Evolutionary conservation across 2,888 invertebrate species (phyloP).

Genomic region (Branchellion lobata): DNA sequence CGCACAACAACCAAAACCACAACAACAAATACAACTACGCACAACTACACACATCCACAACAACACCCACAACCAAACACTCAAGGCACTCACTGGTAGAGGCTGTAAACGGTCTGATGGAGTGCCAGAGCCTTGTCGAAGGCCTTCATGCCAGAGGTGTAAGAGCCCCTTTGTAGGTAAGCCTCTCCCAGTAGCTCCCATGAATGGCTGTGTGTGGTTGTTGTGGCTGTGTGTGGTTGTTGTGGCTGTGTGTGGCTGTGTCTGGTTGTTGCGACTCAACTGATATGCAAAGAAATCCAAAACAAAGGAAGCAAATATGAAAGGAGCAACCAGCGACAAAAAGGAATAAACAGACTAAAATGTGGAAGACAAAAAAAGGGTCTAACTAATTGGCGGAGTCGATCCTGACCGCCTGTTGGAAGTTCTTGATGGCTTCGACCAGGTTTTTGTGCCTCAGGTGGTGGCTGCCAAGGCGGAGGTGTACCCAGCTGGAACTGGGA

Average conservation of each 20-base stretch:
- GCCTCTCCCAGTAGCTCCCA: conserved; percentile 90
- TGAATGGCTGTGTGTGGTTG: conserved; percentile 66
- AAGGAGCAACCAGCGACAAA: background rate
- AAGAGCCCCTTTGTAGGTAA: conserved; percentile 83
- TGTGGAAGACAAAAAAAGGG: no score
- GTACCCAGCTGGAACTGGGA: conserved; percentile 70
- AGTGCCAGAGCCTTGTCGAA: conserved; percentile 73
- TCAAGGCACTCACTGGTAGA: conserved; percentile 58
- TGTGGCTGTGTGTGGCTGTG: no score
- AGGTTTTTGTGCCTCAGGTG: conserved; percentile 74
- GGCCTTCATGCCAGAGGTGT: conserved; percentile 81
- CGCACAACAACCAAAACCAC: no score
- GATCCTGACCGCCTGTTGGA: conserved; percentile 68
- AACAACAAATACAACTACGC: no score
- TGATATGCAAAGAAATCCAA: no score
- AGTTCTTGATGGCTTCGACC: conserved; percentile 74
- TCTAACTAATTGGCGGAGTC: conserved; percentile 71
- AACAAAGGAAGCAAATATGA: background rate
- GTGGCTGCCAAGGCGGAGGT: conserved; percentile 80
- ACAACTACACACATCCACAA: no score
- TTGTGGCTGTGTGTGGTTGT: no score
- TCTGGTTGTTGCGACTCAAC: no score
- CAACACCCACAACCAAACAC: no score
- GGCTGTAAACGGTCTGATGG: conserved; percentile 56
- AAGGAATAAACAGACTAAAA: conserved; percentile 31